These are phyloP conservation scores for Melanotaenia duboulayi DNA, from an alignment of 2,113 vertebrate genomes.

Conservation along the genomic window DNA sequence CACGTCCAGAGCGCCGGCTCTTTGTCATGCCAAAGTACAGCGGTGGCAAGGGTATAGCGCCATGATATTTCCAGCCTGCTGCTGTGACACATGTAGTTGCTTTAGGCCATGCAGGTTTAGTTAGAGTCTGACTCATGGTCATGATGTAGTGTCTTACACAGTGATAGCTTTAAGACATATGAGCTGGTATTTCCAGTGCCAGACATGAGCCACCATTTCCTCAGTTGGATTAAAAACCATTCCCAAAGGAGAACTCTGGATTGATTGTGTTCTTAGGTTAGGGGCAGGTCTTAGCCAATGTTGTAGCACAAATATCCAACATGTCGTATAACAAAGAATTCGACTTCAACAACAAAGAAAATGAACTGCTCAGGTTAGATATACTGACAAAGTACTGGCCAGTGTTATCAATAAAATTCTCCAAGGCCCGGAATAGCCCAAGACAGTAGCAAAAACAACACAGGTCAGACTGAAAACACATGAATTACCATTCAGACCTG, in stretches of 20 bases:
- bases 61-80: slow-evolving; percentile 73
- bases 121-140: slow-evolving; percentile 78
- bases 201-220: slow-evolving; percentile 57
- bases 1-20: slow-evolving; percentile 69
- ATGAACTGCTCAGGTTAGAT: slow-evolving; percentile 29
- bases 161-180: slow-evolving; percentile 74
- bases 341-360: slow-evolving; percentile 10
- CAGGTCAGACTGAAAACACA: not conserved
- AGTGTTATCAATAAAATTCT: slow-evolving; percentile 4
- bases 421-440: not conserved
- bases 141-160: slow-evolving; percentile 77
- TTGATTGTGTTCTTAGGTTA: slow-evolving; percentile 65
- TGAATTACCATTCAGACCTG: not conserved
- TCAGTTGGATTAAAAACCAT: slow-evolving; percentile 62
- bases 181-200: slow-evolving; percentile 73
- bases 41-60: slow-evolving; percentile 63
- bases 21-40: slow-evolving; percentile 75
- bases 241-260: slow-evolving; percentile 62
- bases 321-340: slow-evolving; percentile 41
- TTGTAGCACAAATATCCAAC: slow-evolving; percentile 38
- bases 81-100: slow-evolving; percentile 74
- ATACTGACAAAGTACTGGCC: slow-evolving; percentile 19
- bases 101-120: slow-evolving; percentile 77
- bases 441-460: not conserved
- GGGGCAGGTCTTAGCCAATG: slow-evolving; percentile 42